These are phyloP conservation scores for Gymnodraco acuticeps DNA, from an alignment of 2,797 vertebrate genomes.

Conservation along the genomic window DNA sequence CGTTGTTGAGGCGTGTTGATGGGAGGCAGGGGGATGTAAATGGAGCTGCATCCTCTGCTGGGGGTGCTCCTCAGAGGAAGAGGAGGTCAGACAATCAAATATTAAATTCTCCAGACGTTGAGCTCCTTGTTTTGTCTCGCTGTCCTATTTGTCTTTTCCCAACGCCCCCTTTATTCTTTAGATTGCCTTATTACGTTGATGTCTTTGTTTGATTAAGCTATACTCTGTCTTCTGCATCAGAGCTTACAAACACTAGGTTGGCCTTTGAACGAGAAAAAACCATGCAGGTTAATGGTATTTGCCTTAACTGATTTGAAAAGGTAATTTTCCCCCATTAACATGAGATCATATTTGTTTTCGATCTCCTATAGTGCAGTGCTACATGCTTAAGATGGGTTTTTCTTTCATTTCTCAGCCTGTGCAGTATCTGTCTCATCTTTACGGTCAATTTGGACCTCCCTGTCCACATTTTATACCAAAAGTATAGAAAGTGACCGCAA, in stretches of 20 bases:
- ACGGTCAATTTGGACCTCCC: too few relatives aligned
- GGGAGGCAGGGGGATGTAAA: conserved; percentile 17
- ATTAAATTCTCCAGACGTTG: conserved; percentile 37
- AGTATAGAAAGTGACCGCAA: too few relatives aligned
- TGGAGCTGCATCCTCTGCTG: conserved; percentile 33
- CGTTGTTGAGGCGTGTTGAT: conserved; percentile 44
- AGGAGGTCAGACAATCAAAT: conserved; percentile 54
- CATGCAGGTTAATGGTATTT: too few relatives aligned
- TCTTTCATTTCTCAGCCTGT: too few relatives aligned
- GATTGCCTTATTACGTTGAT: not conserved
- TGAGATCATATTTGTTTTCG: too few relatives aligned
- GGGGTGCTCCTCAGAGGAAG: conserved; percentile 2
- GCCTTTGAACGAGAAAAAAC: too few relatives aligned
- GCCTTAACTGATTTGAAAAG: too few relatives aligned
- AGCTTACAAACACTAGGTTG: not conserved
- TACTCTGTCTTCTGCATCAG: not conserved
- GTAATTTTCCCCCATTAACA: too few relatives aligned
- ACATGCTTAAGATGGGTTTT: too few relatives aligned
- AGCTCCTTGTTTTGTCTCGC: conserved; percentile 15
- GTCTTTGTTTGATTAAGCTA: not conserved
- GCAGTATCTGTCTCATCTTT: too few relatives aligned
- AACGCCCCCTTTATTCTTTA: not conserved
- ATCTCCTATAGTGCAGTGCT: too few relatives aligned
- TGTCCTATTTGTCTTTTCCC: not conserved
- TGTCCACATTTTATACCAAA: too few relatives aligned